phyloP scores from a whole-genome alignment of 2,113 vertebrate species.

The Nothobranchius furzeri region DNA sequence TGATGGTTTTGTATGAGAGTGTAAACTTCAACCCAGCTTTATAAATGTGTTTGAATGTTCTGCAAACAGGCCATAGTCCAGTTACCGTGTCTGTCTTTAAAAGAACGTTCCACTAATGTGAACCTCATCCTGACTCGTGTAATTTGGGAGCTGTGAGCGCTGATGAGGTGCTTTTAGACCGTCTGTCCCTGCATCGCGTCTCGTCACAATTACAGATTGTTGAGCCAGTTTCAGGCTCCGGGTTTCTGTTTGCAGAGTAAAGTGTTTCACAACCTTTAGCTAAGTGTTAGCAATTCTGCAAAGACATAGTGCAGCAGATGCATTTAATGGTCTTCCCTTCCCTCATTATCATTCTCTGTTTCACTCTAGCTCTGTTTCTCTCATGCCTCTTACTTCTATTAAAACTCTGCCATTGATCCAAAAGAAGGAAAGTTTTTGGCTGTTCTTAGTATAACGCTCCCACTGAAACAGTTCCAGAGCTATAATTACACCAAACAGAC shows the following conservation, averaged over 20 bases:
- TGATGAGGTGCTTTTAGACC: conserved; percentile 34
- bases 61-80: not conserved
- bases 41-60: not conserved
- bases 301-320: conserved; percentile 2
- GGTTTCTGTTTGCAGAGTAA: conserved; percentile 4
- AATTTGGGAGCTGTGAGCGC: conserved; percentile 39
- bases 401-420: conserved; percentile 11
- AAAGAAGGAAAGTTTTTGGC: conserved; percentile 14
- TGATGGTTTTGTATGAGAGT: not conserved
- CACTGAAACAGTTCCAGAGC: conserved; percentile 11
- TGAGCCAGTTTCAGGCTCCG: conserved; percentile 20
- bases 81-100: not conserved
- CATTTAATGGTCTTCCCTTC: not conserved
- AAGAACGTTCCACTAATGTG: conserved; percentile 10
- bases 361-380: not conserved
- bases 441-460: conserved; percentile 4
- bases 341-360: not conserved
- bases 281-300: conserved; percentile 1
- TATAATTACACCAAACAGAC: conserved; percentile 19
- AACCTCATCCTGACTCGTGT: conserved; percentile 25
- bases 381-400: not conserved
- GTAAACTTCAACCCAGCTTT: not conserved
- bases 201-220: conserved; percentile 32
- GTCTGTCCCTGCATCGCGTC: conserved; percentile 26
- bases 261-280: not conserved